Evolutionary conservation across 1,140 invertebrate species (phyloP).

Genomic region (Trissolcus basalis): DNA sequence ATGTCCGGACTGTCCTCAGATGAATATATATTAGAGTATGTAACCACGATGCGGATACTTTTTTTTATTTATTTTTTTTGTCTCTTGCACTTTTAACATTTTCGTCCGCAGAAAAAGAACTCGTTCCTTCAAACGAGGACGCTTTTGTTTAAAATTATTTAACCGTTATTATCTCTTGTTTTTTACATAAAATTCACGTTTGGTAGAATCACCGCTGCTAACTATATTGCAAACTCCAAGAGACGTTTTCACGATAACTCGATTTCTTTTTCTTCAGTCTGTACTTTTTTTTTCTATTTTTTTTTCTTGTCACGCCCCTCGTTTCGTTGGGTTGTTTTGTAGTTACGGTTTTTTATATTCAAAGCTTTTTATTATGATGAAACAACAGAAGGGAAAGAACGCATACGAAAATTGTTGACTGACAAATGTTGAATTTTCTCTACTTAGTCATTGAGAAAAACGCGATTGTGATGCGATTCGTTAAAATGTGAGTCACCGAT

Average conservation of each 20-base stretch:
- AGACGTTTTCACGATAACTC: too few species aligned
- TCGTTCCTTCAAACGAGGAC: too few species aligned
- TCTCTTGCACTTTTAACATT: too few species aligned
- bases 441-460: slow-evolving; percentile 52
- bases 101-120: not conserved
- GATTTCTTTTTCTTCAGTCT: too few species aligned
- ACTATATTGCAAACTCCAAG: too few species aligned
- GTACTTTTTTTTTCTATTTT: slow-evolving; percentile 1
- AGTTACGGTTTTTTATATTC: slow-evolving; percentile 41
- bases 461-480: not conserved
- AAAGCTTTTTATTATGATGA: slow-evolving; percentile 1
- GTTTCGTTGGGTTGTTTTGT: slow-evolving; percentile 14
- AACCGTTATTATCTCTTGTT: too few species aligned
- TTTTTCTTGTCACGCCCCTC: not conserved
- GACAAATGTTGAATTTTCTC: slow-evolving; percentile 46
- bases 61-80: slow-evolving; percentile 11
- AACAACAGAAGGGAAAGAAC: too few species aligned
- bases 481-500: not conserved
- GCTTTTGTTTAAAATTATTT: too few species aligned
- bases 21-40: slow-evolving; percentile 25
- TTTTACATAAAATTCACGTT: not conserved
- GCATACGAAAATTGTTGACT: slow-evolving; percentile 25
- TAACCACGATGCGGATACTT: slow-evolving; percentile 7
- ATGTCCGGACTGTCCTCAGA: slow-evolving; percentile 16
- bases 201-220: not conserved